Percentiles rank a stretch among this genome's conserved stretches.
Conservation (phyloP, 2,888 invertebrate genomes). For the Leptinotarsa rubiginosa region DNA sequence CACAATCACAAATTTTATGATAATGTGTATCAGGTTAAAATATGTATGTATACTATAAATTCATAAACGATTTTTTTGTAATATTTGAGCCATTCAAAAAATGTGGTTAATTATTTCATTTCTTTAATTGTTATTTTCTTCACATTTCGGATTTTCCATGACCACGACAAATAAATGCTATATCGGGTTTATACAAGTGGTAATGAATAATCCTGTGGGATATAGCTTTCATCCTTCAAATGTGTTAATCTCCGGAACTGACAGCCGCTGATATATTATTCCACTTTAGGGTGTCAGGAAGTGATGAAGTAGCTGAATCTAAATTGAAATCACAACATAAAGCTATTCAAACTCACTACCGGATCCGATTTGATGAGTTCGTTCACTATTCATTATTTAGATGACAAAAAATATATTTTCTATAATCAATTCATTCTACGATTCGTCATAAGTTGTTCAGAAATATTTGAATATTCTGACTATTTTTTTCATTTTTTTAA, state of each 20-base stretch:
- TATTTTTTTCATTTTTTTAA: not conserved
- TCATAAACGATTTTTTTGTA: no score
- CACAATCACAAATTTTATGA: no score
- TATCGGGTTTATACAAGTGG: not conserved
- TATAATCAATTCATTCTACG: not conserved
- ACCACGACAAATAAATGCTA: not conserved
- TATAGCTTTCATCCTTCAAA: slow-evolving; percentile 9
- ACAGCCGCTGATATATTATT: slow-evolving; percentile 43
- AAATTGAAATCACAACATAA: slow-evolving; percentile 38
- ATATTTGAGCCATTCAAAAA: no score
- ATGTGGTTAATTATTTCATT: no score
- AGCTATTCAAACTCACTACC: slow-evolving; percentile 12
- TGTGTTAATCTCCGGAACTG: slow-evolving; percentile 28
- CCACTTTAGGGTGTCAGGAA: slow-evolving; percentile 42
- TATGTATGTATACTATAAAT: no score
- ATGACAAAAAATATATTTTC: not conserved
- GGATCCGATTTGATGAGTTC: slow-evolving; percentile 9
- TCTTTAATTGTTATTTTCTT: no score
- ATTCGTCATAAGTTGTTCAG: not conserved
- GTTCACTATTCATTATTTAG: slow-evolving; percentile 3
- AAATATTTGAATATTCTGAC: not conserved
- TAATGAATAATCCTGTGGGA: slow-evolving; percentile 8
- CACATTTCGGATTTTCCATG: not conserved
- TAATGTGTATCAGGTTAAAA: no score
- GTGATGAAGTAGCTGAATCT: slow-evolving; percentile 44